Percentiles rank a stretch among this genome's conserved stretches.
These are phyloP conservation scores for Climacteris rufus DNA, from an alignment of 2,113 vertebrate genomes.

Conservation along the genomic window DNA sequence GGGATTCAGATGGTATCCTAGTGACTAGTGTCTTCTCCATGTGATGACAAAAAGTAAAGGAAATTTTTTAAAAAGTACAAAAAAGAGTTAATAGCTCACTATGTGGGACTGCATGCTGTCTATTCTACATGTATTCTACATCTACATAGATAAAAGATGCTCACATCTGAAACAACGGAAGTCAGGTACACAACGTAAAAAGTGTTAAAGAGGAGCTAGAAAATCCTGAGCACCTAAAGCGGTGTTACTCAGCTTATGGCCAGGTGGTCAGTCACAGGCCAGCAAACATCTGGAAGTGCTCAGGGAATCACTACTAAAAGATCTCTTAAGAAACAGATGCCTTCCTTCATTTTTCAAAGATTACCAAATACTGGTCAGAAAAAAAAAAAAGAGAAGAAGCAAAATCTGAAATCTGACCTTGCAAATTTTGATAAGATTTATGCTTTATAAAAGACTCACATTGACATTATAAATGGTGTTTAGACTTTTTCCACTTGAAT, in stretches of 20 bases:
- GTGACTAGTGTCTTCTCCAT: background rate
- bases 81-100: background rate
- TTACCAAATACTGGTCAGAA: background rate
- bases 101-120: background rate
- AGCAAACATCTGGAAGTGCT: background rate
- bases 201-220: background rate
- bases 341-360: background rate
- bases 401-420: background rate
- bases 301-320: background rate
- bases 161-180: background rate
- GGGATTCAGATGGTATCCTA: background rate
- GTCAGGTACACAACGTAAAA: background rate
- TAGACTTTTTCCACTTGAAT: background rate
- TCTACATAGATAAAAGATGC: background rate
- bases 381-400: background rate
- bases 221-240: background rate
- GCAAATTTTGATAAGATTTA: background rate
- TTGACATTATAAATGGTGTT: background rate
- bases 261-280: background rate
- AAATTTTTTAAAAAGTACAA: background rate
- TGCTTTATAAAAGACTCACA: background rate
- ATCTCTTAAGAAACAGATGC: fast-evolving
- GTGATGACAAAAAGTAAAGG: background rate
- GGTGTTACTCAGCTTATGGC: background rate
- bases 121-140: background rate